Base-by-base conservation (phyloP, 2,888 invertebrate genomes). In the Eubasilissa splendida region DNA sequence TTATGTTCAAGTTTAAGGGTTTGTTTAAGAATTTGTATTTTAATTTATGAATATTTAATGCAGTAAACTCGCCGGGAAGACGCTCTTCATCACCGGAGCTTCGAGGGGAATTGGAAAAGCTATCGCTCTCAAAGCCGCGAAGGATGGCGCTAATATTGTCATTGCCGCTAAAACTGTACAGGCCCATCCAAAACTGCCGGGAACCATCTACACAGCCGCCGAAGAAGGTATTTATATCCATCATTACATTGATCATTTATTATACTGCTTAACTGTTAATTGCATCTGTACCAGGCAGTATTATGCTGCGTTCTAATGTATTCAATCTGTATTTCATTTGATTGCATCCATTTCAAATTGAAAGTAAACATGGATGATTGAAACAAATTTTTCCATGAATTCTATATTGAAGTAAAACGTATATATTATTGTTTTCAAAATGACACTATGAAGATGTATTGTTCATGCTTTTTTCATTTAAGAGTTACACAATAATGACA, bases 21-120 rank as follows among this genome's bases (percentile, higher is more conserved):
- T 42, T 4, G 52, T 68, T 42, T 68, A 42, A 9, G 50, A 68
- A 68, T 68, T 4, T n/a, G 12, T 58, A 3, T n/a, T n/a, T 71
- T 9, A 31, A 22, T 9, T 71, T 66, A 14, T 56, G 10, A 33
- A 22, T 31, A 22, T 54, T 50, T 76, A 68, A 33, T 80, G 31
- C 53, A 91, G 91, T 85, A 91, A 92, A 88, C 87, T 93, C 84
- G 96, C 96, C 84, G 98, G 98, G 2, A 94, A 94, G 84, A 99
- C 99, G 2, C 89, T 98, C 78, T 98, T 99, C 86, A 96, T 99
- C 84, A 98, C 98, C 52, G 99, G 99, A 66, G 99, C 97, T 14
- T 98, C 97, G 77, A 92, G 99, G 85, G 99, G 99, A 52, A 99
- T 99, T 86, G 99, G 99, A 0, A 96, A 97, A 89, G 95, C 95